Evolutionary conservation across 2,113 vertebrate genomes (phyloP).

Genomic region (Oreochromis tanganicae): DNA sequence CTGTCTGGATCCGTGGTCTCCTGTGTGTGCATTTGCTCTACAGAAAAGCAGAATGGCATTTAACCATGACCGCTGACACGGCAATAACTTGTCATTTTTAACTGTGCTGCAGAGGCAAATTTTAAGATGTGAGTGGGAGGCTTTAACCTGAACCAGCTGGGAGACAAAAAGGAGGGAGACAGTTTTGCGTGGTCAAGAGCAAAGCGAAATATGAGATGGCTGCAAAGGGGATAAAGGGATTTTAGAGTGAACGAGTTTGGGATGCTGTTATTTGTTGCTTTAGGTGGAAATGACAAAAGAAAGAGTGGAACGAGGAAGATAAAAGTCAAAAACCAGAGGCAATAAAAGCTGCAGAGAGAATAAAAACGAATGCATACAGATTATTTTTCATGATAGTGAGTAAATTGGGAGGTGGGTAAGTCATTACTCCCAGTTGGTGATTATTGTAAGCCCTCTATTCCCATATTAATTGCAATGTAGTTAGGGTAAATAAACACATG

Average conservation of each 20-base stretch:
- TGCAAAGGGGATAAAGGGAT: constrained; percentile 23
- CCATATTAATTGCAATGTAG: not conserved
- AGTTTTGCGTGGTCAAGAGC: constrained; percentile 19
- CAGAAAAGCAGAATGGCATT: constrained; percentile 12
- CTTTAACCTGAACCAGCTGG: constrained; percentile 17
- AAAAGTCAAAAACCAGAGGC: not conserved
- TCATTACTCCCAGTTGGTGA: not conserved
- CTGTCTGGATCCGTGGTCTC: not conserved
- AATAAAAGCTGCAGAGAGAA: not conserved
- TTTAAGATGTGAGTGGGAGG: constrained; percentile 28
- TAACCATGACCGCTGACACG: constrained; percentile 12
- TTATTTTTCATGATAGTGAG: not conserved
- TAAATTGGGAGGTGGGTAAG: not conserved
- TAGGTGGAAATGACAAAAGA: not conserved
- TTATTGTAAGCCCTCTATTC: not conserved
- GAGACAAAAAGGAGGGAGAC: not conserved
- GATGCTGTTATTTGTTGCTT: constrained; percentile 7
- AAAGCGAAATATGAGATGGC: constrained; percentile 11
- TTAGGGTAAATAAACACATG: not conserved
- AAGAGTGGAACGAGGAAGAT: not conserved
- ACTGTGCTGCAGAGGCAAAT: not conserved
- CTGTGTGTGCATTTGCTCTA: not conserved
- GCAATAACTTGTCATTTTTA: constrained; percentile 31
- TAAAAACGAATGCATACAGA: not conserved
- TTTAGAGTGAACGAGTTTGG: not conserved